A percentile compares a stretch with the other conserved stretches of the same genome.
Evolutionary conservation across 1,140 invertebrate genomes (phyloP).

Genomic region (Dufourea novaeangliae): DNA sequence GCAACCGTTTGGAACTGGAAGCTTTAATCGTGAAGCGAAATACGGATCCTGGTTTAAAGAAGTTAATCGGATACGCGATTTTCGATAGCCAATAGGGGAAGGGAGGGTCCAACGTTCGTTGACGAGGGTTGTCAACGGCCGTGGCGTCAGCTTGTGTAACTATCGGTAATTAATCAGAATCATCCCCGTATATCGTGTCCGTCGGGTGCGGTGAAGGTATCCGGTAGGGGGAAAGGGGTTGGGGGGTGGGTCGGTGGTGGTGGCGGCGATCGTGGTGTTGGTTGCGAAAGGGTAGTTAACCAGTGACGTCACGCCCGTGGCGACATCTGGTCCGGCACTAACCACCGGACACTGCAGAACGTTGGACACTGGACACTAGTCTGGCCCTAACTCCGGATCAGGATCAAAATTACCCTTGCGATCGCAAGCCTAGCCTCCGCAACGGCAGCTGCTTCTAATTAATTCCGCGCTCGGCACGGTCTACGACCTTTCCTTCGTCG

Average conservation of each 20-base stretch:
- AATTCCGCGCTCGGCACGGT: slow-evolving; percentile 75
- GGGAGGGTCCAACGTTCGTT: slow-evolving; percentile 37
- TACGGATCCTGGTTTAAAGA: not conserved
- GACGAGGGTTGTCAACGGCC: slow-evolving; percentile 67
- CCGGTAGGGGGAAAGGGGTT: not conserved
- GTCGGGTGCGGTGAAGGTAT: slow-evolving; percentile 55
- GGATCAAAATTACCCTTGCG: slow-evolving; percentile 78
- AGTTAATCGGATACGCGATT: slow-evolving; percentile 40
- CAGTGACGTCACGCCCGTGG: slow-evolving; percentile 81
- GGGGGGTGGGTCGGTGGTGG: slow-evolving; percentile 38
- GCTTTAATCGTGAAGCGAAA: not conserved
- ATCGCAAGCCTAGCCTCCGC: slow-evolving; percentile 56
- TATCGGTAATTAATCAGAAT: slow-evolving; percentile 82
- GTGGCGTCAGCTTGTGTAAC: slow-evolving; percentile 81
- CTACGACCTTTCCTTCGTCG: slow-evolving; percentile 43
- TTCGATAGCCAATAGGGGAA: slow-evolving; percentile 30
- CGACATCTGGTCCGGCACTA: slow-evolving; percentile 79
- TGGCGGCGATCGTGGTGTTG: slow-evolving; percentile 51
- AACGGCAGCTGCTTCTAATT: slow-evolving; percentile 77
- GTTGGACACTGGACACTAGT: slow-evolving; percentile 68
- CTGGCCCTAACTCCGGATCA: slow-evolving; percentile 73
- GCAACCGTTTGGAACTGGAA: too few species aligned
- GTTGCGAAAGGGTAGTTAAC: slow-evolving; percentile 77
- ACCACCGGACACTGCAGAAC: slow-evolving; percentile 75
- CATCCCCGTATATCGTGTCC: slow-evolving; percentile 79